A percentile compares a stretch with the other conserved stretches of the same genome.
phyloP scores from a whole-genome alignment of 2,888 invertebrate genomes.

The Erebia ligea region DNA sequence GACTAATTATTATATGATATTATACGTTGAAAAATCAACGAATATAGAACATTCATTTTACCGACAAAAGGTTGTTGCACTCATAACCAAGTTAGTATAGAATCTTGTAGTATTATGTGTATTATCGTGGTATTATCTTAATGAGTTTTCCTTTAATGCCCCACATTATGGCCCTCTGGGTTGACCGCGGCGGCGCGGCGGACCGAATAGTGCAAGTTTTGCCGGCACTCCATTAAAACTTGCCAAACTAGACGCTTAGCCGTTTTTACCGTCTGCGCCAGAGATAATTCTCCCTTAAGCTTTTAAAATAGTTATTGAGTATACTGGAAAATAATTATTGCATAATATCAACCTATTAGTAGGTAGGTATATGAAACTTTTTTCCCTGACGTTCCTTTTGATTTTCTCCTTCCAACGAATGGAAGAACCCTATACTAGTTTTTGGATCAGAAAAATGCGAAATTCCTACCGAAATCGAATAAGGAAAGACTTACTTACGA shows the following conservation, averaged over 20 bases:
- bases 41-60: neutral
- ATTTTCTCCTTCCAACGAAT: too few species aligned
- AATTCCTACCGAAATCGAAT: too few species aligned
- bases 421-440: too few species aligned
- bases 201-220: conserved; percentile 31
- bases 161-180: conserved; percentile 26
- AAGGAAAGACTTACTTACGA: too few species aligned
- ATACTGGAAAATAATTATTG: neutral
- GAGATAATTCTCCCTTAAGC: conserved; percentile 10
- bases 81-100: neutral
- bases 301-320: conserved; percentile 17
- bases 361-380: too few species aligned
- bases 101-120: conserved; percentile 3
- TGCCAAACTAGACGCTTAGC: conserved; percentile 41
- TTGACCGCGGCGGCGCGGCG: conserved; percentile 26
- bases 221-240: conserved; percentile 68
- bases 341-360: too few species aligned
- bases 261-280: conserved; percentile 28
- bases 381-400: too few species aligned
- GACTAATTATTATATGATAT: too few species aligned
- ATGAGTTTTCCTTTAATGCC: conserved; percentile 28
- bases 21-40: too few species aligned
- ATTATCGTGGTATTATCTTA: conserved; percentile 24
- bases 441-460: too few species aligned
- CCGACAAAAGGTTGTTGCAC: neutral